A percentile compares a stretch with the other conserved stretches of the same genome.
These are phyloP conservation scores for Lanius collurio DNA, from an alignment of 2,113 vertebrate species.

Conservation along the genomic window DNA sequence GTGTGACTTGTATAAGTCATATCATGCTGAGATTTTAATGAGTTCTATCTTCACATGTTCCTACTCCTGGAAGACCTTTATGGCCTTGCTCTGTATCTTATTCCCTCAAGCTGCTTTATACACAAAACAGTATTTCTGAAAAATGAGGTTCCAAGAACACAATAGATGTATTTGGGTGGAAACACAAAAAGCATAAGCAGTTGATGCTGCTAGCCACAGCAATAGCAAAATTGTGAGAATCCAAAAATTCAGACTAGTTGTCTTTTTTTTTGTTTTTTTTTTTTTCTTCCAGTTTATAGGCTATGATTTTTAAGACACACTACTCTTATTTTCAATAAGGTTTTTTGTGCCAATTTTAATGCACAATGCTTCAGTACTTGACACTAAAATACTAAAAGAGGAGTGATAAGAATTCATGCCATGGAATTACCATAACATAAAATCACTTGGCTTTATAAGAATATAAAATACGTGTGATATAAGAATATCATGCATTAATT, in stretches of 20 bases:
- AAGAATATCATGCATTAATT: neutral
- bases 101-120: neutral
- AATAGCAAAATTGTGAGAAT: neutral
- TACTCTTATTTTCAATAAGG: neutral
- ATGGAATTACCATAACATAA: neutral
- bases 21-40: slow-evolving; percentile 45
- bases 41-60: slow-evolving; percentile 5
- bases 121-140: neutral
- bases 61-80: neutral
- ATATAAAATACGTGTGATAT: neutral
- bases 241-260: neutral
- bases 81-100: slow-evolving; percentile 1
- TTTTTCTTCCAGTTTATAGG: neutral
- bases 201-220: neutral
- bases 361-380: neutral
- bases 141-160: neutral
- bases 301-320: neutral
- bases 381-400: neutral
- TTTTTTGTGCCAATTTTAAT: neutral
- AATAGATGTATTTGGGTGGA: neutral
- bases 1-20: neutral
- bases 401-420: neutral
- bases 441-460: neutral
- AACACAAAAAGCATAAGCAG: neutral
- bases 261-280: neutral